Percentiles rank a stretch among this genome's conserved stretches.
Conservation (phyloP, 2,113 vertebrate species). For the Neotoma lepida region DNA sequence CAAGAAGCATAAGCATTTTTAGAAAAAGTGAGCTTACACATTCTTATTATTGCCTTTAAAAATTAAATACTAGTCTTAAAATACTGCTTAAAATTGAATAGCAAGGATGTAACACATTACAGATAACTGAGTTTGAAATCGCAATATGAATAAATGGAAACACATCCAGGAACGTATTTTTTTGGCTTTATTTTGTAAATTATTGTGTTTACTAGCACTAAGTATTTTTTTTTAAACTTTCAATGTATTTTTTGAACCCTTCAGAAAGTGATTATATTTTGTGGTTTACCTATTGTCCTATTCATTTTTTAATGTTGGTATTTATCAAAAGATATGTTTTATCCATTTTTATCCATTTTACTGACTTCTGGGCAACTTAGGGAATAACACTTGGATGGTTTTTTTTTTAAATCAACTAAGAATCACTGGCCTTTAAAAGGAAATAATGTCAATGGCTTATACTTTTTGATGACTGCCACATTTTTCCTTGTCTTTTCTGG, state of each 20-base stretch:
- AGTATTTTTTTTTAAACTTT: neutral
- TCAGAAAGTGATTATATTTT: neutral
- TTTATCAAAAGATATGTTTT: conserved; percentile 32
- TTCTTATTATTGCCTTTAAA: conserved; percentile 27
- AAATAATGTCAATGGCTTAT: conserved; percentile 28
- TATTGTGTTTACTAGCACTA: conserved; percentile 1
- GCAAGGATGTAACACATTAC: neutral
- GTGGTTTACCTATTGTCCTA: conserved; percentile 3
- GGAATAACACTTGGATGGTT: neutral
- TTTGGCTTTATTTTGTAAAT: neutral
- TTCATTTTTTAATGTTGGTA: neutral
- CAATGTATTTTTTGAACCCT: neutral
- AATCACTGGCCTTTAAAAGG: neutral
- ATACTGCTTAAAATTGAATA: conserved; percentile 29
- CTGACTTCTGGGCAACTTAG: conserved; percentile 36
- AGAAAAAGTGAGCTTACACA: neutral
- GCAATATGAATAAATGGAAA: neutral
- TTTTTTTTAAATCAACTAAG: neutral
- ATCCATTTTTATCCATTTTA: neutral
- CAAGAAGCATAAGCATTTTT: neutral
- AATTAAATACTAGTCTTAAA: conserved; percentile 43
- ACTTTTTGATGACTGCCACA: conserved; percentile 29
- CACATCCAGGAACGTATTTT: neutral
- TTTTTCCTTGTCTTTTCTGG: conserved; percentile 30
- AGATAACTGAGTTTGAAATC: conserved; percentile 6